phyloP scores from a whole-genome alignment of 2,797 vertebrate genomes.

The Cryptoprocta ferox region DNA sequence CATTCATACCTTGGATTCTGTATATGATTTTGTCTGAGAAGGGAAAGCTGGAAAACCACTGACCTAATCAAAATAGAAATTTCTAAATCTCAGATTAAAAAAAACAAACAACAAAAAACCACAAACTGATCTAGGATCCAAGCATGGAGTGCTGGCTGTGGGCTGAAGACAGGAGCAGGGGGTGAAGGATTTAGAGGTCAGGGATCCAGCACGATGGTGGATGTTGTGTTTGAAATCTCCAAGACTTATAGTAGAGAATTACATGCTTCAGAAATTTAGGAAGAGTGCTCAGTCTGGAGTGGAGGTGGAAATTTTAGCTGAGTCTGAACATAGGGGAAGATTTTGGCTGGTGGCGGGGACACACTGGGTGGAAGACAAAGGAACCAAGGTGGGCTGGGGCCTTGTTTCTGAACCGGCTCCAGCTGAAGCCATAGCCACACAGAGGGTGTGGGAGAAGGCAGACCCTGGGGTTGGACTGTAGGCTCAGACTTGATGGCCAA shows the following conservation, averaged over 20 bases:
- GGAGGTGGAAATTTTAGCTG: neutral
- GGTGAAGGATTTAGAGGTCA: neutral
- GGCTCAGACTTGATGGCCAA: neutral
- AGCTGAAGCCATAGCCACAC: neutral
- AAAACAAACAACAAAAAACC: neutral
- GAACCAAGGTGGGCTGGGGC: neutral
- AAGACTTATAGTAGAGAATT: neutral
- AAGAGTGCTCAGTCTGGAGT: neutral
- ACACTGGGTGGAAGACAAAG: neutral
- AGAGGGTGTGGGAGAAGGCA: neutral
- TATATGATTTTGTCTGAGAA: slow-evolving; percentile 18
- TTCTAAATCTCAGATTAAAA: neutral
- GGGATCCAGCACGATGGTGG: neutral
- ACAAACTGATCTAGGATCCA: neutral
- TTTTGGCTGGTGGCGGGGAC: neutral
- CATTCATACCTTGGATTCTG: neutral
- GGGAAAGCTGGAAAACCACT: neutral
- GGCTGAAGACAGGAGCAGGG: neutral
- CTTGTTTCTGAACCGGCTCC: neutral
- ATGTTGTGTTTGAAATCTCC: neutral
- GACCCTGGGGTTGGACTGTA: neutral
- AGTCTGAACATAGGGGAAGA: neutral
- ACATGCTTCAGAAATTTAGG: neutral
- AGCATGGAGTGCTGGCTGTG: neutral
- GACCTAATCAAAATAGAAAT: neutral